These are phyloP conservation scores for Argopecten irradians DNA, from an alignment of 1,140 invertebrate species.

Conservation along the genomic window DNA sequence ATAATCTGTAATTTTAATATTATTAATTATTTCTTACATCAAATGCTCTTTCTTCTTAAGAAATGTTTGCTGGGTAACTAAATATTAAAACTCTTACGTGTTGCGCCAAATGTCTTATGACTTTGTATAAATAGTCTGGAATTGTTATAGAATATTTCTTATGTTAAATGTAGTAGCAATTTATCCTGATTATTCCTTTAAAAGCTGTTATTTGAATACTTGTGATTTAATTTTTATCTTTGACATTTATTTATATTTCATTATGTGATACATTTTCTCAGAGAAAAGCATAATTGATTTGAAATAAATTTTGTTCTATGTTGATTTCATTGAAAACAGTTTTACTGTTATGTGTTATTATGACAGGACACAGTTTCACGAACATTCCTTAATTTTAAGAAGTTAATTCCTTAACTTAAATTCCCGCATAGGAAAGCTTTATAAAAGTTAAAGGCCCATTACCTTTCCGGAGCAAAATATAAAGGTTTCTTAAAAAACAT, in stretches of 20 bases:
- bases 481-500: too few relatives aligned
- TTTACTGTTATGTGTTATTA: neutral
- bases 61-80: neutral
- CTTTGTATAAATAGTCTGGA: neutral
- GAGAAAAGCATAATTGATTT: constrained; percentile 3
- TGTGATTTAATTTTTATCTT: neutral
- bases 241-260: constrained; percentile 13
- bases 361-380: too few relatives aligned
- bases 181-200: neutral
- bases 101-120: neutral
- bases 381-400: too few relatives aligned
- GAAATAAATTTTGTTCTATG: constrained; percentile 23
- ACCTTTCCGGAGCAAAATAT: too few relatives aligned
- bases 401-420: too few relatives aligned
- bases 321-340: neutral
- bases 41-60: neutral
- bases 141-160: neutral
- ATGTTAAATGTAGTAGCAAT: neutral
- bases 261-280: constrained; percentile 18
- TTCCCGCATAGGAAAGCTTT: too few relatives aligned
- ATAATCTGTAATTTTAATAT: neutral
- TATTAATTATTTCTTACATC: neutral
- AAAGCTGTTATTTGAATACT: constrained; percentile 18
- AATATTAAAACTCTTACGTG: neutral
- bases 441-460: too few relatives aligned